Conservation (phyloP, 2,113 vertebrate species). For the Piprites chloris region DNA sequence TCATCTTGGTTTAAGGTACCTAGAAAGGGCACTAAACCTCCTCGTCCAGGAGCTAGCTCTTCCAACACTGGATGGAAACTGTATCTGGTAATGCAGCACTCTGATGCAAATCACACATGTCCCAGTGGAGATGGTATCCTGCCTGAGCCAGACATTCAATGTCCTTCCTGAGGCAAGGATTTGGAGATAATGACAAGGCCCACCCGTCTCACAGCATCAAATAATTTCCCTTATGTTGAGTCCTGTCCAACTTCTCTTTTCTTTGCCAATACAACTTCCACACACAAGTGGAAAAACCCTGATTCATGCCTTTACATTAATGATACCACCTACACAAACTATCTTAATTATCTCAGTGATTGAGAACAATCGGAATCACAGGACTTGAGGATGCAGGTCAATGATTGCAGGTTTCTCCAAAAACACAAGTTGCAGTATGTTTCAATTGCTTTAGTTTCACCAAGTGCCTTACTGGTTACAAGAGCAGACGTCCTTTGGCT, state of each 20-base stretch:
- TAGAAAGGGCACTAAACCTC: neutral
- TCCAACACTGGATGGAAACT: neutral
- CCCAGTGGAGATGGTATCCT: neutral
- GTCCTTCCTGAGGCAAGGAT: neutral
- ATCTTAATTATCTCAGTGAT: neutral
- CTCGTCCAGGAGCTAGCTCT: neutral
- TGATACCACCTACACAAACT: rapidly evolving
- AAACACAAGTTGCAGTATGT: neutral
- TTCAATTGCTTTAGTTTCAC: neutral
- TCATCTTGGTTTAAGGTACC: neutral
- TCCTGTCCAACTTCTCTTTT: neutral
- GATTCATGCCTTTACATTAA: neutral
- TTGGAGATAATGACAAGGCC: neutral
- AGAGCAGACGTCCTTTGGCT: neutral
- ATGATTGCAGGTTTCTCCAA: neutral
- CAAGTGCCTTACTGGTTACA: neutral
- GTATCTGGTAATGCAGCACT: neutral
- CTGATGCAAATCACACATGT: neutral
- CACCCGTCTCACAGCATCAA: neutral
- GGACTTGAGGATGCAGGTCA: neutral
- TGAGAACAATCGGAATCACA: neutral
- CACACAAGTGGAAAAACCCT: neutral
- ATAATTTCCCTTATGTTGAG: neutral
- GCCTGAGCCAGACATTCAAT: neutral
- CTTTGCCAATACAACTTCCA: neutral